Percentiles rank a stretch among this genome's conserved stretches.
Conservation (phyloP, 2,113 vertebrate species). For the Tychaedon coryphoeus region DNA sequence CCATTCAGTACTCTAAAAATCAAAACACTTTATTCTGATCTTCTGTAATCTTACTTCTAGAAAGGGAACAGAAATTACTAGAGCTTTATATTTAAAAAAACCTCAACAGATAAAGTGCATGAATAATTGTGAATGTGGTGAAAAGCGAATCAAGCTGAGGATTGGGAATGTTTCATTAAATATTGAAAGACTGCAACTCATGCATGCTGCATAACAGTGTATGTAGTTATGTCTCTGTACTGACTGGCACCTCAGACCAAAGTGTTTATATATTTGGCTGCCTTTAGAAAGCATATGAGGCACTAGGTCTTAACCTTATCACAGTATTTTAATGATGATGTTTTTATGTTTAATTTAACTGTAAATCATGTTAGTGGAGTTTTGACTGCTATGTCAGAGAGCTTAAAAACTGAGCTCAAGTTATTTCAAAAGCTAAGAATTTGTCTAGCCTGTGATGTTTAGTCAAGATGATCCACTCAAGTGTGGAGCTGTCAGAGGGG, state of each 20-base stretch:
- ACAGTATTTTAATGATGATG: constrained; percentile 58
- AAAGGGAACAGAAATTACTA: background rate
- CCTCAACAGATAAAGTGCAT: background rate
- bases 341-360: constrained; percentile 72
- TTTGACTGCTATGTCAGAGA: constrained; percentile 65
- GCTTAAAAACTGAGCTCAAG: constrained; percentile 61
- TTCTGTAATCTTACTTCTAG: background rate
- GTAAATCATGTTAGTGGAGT: constrained; percentile 66
- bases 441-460: constrained; percentile 60
- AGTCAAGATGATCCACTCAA: constrained; percentile 64
- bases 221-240: background rate
- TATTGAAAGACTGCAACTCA: constrained; percentile 6
- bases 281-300: background rate
- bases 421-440: constrained; percentile 55
- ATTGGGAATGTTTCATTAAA: constrained; percentile 6
- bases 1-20: background rate
- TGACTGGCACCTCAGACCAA: background rate
- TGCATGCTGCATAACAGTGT: background rate
- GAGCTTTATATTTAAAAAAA: constrained; percentile 1
- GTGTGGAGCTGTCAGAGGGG: constrained; percentile 43
- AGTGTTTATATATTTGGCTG: background rate
- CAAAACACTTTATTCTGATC: background rate
- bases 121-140: background rate
- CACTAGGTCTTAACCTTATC: constrained; percentile 30
- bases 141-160: background rate